Base-by-base conservation (phyloP, 1,140 invertebrate species). In the Ptiloglossa arizonensis region DNA sequence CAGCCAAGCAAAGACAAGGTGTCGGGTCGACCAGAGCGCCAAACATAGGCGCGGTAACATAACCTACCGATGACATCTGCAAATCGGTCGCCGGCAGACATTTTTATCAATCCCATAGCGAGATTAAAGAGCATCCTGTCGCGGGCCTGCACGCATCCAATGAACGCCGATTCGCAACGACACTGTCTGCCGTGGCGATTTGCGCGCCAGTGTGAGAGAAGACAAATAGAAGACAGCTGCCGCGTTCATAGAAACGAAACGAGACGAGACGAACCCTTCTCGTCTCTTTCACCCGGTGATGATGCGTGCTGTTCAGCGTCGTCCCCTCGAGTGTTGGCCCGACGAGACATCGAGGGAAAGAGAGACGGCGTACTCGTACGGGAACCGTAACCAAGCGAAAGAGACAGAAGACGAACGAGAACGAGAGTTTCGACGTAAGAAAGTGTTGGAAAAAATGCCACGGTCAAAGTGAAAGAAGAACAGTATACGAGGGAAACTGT, bases 171-270 rank as follows among this genome's bases (percentile, higher is more conserved):
- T 48, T 68, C 52, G 67, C 44, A 44, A 22, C 56, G 57, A 59
- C 41, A 56, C 19, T 27, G 60, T 50, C 32, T 24, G 52, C 9
- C 15, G 38, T 11, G 41, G n/a, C 41, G 52, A 48, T 19, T 22
- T 35, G 69, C 35, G 22, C 38, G 71, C 19, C 32, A 27, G 63
- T 72, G 50, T 44, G 74, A 59, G 64, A 70, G 70, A 77, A 77
- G 69, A 82, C 78, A 77, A 83, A 78, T 63, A 77, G 60, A 78
- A 70, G 67, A 81, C 71, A 80, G 50, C 72, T 70, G 68, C 41
- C 46, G 27, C 38, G 63, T 38, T 56, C 52, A 79, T 62, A 73
- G 70, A 69, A 78, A 64, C 73, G 68, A 24, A 32, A 52, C 46
- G 74, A 77, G 48, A 62, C 56, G 46, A 70, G 22, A 29, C 32